A percentile compares a stretch with the other conserved stretches of the same genome.
Evolutionary conservation across 1,140 invertebrate species (phyloP).

Genomic region (Achatina immaculata): DNA sequence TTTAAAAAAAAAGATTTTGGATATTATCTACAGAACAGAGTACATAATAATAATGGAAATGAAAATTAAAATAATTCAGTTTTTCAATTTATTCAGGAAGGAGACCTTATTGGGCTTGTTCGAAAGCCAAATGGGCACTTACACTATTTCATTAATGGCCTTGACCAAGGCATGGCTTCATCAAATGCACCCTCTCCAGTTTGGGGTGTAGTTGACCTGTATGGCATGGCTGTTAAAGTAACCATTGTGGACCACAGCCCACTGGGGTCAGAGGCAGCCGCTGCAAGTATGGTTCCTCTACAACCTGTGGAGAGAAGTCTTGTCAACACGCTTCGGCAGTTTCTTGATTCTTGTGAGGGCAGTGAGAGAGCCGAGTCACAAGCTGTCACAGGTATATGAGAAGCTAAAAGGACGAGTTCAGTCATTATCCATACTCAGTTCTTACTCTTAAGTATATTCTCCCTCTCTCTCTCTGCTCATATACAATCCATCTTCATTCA

Average conservation of each 20-base stretch:
- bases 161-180: constrained; percentile 70
- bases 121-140: constrained; percentile 64
- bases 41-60: no score
- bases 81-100: constrained; percentile 64
- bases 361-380: constrained; percentile 16
- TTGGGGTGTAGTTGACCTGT: constrained; percentile 71
- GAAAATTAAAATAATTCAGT: no score
- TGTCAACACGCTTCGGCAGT: constrained; percentile 33
- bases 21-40: no score
- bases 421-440: no score
- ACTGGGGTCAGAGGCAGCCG: not conserved
- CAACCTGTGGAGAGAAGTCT: constrained; percentile 34
- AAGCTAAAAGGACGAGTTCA: not conserved
- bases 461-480: no score
- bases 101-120: constrained; percentile 68
- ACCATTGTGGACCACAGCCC: constrained; percentile 59
- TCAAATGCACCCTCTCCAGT: constrained; percentile 60
- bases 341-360: constrained; percentile 35
- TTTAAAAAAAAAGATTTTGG: no score
- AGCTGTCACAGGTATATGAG: constrained; percentile 23
- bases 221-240: constrained; percentile 88
- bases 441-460: no score
- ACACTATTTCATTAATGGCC: constrained; percentile 70
- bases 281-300: constrained; percentile 6
- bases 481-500: no score